Conservation (phyloP, 2,888 invertebrate genomes). For the Clostera curtula region DNA sequence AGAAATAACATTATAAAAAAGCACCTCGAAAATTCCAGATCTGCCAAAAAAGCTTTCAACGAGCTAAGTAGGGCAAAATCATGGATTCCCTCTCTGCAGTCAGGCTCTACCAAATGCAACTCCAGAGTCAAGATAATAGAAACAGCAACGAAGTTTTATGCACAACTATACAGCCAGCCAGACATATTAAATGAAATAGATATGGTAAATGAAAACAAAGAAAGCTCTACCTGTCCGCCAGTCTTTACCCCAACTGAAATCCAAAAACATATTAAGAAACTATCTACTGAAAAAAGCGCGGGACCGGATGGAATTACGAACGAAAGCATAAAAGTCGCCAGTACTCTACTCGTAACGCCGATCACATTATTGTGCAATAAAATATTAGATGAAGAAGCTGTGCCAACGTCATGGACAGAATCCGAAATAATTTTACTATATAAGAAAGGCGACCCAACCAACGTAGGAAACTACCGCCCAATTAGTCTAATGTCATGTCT, state of each 20-base stretch:
- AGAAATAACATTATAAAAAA: conserved; percentile 3
- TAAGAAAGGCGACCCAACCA: too few species aligned
- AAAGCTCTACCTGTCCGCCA: neutral
- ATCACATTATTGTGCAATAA: neutral
- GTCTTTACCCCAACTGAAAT: conserved; percentile 2
- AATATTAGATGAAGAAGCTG: neutral
- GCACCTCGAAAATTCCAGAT: conserved; percentile 5
- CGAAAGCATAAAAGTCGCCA: neutral
- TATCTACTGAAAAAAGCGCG: neutral
- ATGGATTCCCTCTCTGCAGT: conserved; percentile 8
- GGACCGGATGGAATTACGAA: neutral
- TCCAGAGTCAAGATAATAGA: conserved; percentile 4
- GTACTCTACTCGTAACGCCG: too few species aligned
- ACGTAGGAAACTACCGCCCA: too few species aligned
- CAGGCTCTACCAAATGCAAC: conserved; percentile 2
- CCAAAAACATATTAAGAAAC: conserved; percentile 1
- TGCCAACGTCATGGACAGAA: neutral
- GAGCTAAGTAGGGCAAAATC: conserved; percentile 6
- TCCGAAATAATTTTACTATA: neutral
- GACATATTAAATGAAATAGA: neutral
- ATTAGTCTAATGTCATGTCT: too few species aligned
- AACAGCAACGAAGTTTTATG: conserved; percentile 5
- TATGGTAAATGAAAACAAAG: neutral
- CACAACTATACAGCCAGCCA: conserved; percentile 1
- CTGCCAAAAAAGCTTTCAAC: conserved; percentile 9